Evolutionary conservation across 2,113 vertebrate species (phyloP), one percentile per base, ranked within the genome.

Genomic region (Pseudolaguvia tuberculata): DNA sequence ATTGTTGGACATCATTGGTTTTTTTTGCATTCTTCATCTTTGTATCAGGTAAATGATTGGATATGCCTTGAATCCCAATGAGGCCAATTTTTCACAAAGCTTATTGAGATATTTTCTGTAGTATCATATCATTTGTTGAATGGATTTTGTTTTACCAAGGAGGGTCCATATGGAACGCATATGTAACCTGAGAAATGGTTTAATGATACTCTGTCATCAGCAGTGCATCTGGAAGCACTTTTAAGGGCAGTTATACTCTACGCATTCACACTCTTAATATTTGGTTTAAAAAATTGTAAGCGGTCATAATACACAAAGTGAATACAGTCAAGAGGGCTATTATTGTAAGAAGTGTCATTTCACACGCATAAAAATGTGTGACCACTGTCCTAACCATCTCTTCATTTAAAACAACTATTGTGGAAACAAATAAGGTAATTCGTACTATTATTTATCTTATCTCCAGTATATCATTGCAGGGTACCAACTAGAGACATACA

Each of bases 51-150:
- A 75, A 48, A 79, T 75, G 21, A 57, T 12, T 63, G 62, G 61
- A 70, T 74, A 51, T 65, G 20, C 35, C 56, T 27, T 47, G 17
- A 29, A 71, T 78, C 29, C 31, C 17, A 56, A 51, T 10, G 35
- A 70, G 50, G 27, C 57, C 58, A 27, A 25, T 69, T 79, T 75
- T 79, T 29, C 61, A 74, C 56, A 56, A 65, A 53, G 50, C 20
- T 52, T 76, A 11, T 66, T 42, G 48, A 31, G 39, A 20, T 50
- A 42, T 42, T 70, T 47, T 55, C 8, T 68, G 66, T 69, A 56
- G 35, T 74, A 52, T 75, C 70, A 75, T 55, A 70, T 69, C 42
- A 61, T 51, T 76, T 76, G 45, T 29, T 65, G 72, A 55, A n/a
- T 35, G 52, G 51, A 17, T 25, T 55, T 56, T 39, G 21, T 71